Conservation (phyloP, 2,888 invertebrate genomes). For the Glyphotaelius pellucidus region DNA sequence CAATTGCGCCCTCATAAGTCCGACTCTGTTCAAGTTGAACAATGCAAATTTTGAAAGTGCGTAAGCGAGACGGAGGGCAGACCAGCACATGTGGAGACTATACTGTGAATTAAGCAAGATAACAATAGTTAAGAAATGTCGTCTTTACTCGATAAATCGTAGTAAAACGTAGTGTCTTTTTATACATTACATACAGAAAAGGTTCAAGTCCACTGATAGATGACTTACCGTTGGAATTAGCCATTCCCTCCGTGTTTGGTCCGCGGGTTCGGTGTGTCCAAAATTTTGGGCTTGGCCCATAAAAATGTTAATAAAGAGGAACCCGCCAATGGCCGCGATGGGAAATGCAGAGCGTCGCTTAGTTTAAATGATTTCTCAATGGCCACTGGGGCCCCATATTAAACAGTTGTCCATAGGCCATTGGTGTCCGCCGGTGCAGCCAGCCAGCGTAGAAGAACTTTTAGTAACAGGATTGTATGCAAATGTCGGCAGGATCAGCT, state of each 20-base stretch:
- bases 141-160: neutral
- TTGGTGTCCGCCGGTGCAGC: conserved; percentile 31
- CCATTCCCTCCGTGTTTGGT: conserved; percentile 57
- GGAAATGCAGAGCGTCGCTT: conserved; percentile 62
- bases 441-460: conserved; percentile 21
- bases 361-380: conserved; percentile 63
- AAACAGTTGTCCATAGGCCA: conserved; percentile 8
- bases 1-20: too few relatives aligned
- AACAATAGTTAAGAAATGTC: too few relatives aligned
- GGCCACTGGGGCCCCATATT: conserved; percentile 47
- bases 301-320: conserved; percentile 64
- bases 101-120: neutral
- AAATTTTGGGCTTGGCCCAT: conserved; percentile 66
- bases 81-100: neutral
- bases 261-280: conserved; percentile 63
- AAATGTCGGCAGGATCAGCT: neutral
- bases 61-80: neutral
- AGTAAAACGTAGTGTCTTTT: neutral
- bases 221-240: conserved; percentile 67
- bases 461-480: conserved; percentile 45
- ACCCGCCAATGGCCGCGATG: conserved; percentile 53
- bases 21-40: neutral
- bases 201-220: conserved; percentile 38
- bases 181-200: neutral
- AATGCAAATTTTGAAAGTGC: neutral